phyloP scores from a whole-genome alignment of 2,888 invertebrate species.

The Cynaeus angustus region DNA sequence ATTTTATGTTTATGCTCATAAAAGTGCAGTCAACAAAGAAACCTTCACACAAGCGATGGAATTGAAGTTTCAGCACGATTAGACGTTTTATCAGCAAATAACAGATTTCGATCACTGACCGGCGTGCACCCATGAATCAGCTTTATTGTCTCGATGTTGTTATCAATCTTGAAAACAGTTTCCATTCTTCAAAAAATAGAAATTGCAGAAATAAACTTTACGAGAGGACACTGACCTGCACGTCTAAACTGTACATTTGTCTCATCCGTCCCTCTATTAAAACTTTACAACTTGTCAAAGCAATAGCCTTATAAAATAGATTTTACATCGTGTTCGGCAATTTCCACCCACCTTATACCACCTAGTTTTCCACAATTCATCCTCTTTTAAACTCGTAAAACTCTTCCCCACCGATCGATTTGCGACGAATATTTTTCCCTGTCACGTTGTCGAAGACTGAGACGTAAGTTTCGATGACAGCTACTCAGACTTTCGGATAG shows the following conservation, averaged over 20 bases:
- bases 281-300: conserved; percentile 7
- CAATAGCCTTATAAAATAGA: conserved; percentile 11
- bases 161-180: not conserved
- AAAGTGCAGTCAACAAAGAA: too few relatives aligned
- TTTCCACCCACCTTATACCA: conserved; percentile 9
- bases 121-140: too few relatives aligned
- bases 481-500: conserved; percentile 35
- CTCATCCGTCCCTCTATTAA: conserved; percentile 4
- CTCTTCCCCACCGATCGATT: conserved; percentile 17
- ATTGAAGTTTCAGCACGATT: too few relatives aligned
- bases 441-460: conserved; percentile 35
- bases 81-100: too few relatives aligned
- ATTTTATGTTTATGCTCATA: too few relatives aligned
- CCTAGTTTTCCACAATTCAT: conserved; percentile 23
- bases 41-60: too few relatives aligned
- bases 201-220: not conserved
- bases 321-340: conserved; percentile 10
- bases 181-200: not conserved
- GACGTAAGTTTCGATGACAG: conserved; percentile 45
- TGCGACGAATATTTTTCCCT: conserved; percentile 22
- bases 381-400: conserved; percentile 30
- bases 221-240: not conserved
- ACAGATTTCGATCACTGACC: too few relatives aligned
- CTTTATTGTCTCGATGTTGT: too few relatives aligned
- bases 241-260: not conserved